A percentile compares a stretch with the other conserved stretches of the same genome.
Evolutionary conservation across 2,113 vertebrate genomes (phyloP).

Genomic region (Thunnus maccoyii): DNA sequence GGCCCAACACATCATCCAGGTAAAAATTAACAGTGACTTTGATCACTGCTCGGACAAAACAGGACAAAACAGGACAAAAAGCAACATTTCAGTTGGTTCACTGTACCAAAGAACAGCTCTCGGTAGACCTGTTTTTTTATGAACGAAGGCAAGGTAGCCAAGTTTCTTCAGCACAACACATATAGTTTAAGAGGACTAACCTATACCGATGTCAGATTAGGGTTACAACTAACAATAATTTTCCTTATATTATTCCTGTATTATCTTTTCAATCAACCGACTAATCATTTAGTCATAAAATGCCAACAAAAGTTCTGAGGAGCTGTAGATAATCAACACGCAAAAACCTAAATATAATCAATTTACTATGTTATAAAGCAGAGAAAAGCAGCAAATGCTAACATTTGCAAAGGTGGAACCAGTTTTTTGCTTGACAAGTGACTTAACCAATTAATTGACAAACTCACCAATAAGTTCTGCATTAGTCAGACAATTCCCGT

Average conservation of each 20-base stretch:
- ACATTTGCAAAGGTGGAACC: background rate
- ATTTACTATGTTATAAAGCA: background rate
- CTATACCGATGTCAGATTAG: background rate
- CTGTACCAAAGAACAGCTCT: background rate
- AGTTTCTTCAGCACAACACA: background rate
- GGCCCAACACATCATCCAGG: background rate
- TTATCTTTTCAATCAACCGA: background rate
- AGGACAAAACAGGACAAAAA: background rate
- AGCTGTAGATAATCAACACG: background rate
- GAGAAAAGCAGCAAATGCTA: background rate
- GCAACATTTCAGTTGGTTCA: background rate
- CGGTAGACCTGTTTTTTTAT: background rate
- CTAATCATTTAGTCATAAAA: background rate
- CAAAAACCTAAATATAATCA: background rate
- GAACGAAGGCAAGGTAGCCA: background rate
- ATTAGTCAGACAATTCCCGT: too few relatives aligned
- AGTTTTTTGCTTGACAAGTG: background rate
- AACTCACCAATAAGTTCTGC: too few relatives aligned
- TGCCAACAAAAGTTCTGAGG: background rate
- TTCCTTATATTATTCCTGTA: too few relatives aligned
- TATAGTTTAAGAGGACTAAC: background rate
- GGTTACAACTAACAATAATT: too few relatives aligned
- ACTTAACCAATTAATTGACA: too few relatives aligned
- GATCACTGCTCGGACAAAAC: background rate
- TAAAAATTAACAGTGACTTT: background rate